Evolutionary conservation across 2,113 vertebrate genomes (phyloP).

Genomic region (Tympanuchus pallidicinctus): DNA sequence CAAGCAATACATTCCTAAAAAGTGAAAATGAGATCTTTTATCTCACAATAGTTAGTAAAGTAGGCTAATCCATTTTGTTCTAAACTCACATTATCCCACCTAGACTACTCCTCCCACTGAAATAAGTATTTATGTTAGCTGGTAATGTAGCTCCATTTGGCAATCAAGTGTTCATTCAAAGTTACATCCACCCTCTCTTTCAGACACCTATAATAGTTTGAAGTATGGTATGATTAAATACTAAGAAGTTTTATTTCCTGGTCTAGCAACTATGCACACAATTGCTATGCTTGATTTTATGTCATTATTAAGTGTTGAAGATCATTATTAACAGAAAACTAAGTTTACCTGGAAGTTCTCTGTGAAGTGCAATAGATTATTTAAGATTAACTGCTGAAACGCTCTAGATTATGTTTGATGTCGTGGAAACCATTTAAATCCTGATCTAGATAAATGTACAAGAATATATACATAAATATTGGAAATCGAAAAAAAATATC

Average conservation of each 20-base stretch:
- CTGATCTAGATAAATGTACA: background rate
- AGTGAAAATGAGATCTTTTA: background rate
- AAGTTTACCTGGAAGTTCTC: background rate
- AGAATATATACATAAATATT: background rate
- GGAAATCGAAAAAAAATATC: background rate
- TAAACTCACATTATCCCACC: background rate
- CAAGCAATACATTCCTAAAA: background rate
- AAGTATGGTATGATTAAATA: background rate
- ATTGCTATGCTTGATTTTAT: background rate
- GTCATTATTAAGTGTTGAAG: background rate
- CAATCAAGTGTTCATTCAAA: background rate
- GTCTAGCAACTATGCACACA: background rate
- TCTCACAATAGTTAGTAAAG: background rate
- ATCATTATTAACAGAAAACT: background rate
- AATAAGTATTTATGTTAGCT: background rate
- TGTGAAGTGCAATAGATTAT: background rate
- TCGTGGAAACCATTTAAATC: background rate
- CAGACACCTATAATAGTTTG: background rate
- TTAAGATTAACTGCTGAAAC: background rate
- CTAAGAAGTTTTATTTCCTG: background rate
- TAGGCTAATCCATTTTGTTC: background rate
- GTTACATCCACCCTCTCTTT: background rate
- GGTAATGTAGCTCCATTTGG: background rate
- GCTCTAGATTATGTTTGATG: background rate
- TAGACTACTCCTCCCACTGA: background rate